phyloP scores from a whole-genome alignment of 2,113 vertebrate genomes.

The Crocuta crocuta region DNA sequence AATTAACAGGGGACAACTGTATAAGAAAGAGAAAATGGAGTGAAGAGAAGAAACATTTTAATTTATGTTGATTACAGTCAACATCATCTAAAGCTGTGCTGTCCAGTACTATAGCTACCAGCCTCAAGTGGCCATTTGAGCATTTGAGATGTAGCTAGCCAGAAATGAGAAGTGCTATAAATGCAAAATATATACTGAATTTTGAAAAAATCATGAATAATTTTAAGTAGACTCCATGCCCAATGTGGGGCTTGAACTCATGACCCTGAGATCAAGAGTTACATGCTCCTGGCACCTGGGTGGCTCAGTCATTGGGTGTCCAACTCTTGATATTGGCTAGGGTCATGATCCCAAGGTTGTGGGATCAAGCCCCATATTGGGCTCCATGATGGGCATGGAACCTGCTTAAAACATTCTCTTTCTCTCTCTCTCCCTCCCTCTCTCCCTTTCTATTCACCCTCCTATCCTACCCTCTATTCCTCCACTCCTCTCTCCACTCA shows the following conservation, averaged over 20 bases:
- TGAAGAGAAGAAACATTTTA: constrained; percentile 42
- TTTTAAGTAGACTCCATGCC: neutral
- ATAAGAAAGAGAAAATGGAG: neutral
- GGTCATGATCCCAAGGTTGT: too few relatives aligned
- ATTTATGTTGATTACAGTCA: neutral
- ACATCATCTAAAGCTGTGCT: neutral
- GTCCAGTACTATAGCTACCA: neutral
- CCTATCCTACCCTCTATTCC: too few relatives aligned
- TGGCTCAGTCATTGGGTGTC: too few relatives aligned
- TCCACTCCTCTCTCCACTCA: too few relatives aligned
- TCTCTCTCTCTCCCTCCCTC: too few relatives aligned
- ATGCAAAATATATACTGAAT: neutral
- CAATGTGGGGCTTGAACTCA: neutral
- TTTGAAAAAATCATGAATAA: neutral
- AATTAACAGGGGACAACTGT: neutral
- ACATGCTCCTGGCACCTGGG: neutral
- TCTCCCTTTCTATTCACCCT: too few relatives aligned
- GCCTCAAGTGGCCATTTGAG: neutral
- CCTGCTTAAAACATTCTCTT: too few relatives aligned
- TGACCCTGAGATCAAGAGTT: neutral
- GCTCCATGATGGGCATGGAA: too few relatives aligned
- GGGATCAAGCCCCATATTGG: too few relatives aligned
- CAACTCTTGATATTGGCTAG: too few relatives aligned
- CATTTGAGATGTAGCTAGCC: neutral
- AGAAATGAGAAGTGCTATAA: neutral